Conservation (phyloP, 2,888 invertebrate species). For the Anthoptus insignis region DNA sequence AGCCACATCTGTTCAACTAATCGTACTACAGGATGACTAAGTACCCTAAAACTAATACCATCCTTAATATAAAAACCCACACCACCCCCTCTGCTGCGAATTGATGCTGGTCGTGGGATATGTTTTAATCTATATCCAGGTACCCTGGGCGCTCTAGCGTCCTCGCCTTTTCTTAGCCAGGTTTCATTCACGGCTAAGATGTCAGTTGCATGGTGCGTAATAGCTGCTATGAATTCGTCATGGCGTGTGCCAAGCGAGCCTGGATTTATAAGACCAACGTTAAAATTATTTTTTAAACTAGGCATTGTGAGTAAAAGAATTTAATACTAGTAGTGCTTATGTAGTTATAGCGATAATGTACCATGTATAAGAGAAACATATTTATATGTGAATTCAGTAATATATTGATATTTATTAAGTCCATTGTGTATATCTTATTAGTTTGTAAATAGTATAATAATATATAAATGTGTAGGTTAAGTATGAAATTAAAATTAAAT, state of each 20-base stretch:
- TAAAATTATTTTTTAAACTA: not conserved
- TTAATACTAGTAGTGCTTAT: too few species aligned
- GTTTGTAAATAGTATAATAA: too few species aligned
- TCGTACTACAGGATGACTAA: not conserved
- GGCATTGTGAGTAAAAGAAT: too few species aligned
- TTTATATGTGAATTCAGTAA: too few species aligned
- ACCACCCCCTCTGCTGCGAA: conserved; percentile 33
- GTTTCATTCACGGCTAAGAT: conserved; percentile 38
- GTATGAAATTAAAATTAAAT: too few species aligned
- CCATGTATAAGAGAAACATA: too few species aligned
- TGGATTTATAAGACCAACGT: conserved; percentile 26
- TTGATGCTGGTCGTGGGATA: conserved; percentile 4
- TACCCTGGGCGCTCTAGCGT: conserved; percentile 25
- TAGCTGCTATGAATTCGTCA: conserved; percentile 23
- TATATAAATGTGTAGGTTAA: too few species aligned
- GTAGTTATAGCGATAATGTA: too few species aligned
- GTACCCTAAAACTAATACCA: not conserved
- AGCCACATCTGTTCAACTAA: conserved; percentile 46
- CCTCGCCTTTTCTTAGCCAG: conserved; percentile 31
- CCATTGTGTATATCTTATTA: too few species aligned
- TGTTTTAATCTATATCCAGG: conserved; percentile 28
- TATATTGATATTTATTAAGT: too few species aligned
- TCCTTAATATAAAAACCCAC: conserved; percentile 28
- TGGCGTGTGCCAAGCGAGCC: conserved; percentile 17
- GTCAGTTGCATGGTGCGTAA: conserved; percentile 17